Conservation (phyloP, 2,888 invertebrate species). For the Lasioglossum calceatum region DNA sequence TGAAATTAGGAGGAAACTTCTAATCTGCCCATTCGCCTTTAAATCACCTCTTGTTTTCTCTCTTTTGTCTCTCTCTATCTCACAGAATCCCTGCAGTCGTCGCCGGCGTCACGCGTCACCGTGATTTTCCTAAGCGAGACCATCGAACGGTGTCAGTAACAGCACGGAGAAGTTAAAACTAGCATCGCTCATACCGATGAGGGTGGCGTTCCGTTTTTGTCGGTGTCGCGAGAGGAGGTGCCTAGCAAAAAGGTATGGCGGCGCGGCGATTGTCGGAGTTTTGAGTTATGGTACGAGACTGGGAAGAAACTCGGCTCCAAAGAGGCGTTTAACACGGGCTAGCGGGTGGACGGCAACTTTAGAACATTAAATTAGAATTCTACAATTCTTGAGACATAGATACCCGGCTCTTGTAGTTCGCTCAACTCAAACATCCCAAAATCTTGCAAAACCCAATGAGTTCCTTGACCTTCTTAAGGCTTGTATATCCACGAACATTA, state of each 20-base stretch:
- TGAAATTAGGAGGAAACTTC: constrained; percentile 72
- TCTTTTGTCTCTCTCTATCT: background rate
- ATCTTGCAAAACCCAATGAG: background rate
- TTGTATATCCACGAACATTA: background rate
- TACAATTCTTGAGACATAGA: background rate
- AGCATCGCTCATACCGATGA: constrained; percentile 1
- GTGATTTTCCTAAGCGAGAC: constrained; percentile 26
- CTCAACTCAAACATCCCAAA: background rate
- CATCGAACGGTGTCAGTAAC: constrained; percentile 24
- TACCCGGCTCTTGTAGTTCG: background rate
- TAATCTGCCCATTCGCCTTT: constrained; percentile 72
- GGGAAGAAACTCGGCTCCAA: background rate
- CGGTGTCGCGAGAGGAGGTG: background rate
- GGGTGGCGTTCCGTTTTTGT: background rate
- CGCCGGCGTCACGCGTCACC: background rate
- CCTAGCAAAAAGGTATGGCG: background rate
- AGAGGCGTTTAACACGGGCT: background rate
- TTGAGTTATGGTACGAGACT: background rate
- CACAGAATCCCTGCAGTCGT: background rate
- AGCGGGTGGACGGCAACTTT: background rate
- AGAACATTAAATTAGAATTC: background rate
- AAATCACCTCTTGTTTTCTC: constrained; percentile 55
- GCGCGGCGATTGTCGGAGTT: background rate
- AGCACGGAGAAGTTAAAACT: constrained; percentile 18
- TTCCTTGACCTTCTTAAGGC: background rate